A percentile compares a stretch with the other conserved stretches of the same genome.
phyloP scores from a whole-genome alignment of 2,888 invertebrate species.

The Erebia ligea region DNA sequence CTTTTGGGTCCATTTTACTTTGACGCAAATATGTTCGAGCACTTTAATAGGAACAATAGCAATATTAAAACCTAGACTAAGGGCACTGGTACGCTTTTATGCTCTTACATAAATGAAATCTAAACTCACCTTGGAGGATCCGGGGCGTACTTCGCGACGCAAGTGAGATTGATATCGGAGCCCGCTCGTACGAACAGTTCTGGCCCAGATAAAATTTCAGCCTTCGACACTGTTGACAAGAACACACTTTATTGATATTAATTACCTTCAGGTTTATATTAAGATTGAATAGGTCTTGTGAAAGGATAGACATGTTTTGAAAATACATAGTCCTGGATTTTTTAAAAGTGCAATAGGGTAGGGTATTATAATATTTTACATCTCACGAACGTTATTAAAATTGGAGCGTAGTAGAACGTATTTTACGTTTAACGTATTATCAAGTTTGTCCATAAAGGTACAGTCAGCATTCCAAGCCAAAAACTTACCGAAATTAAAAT shows the following conservation, averaged over 20 bases:
- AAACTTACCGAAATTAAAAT: too few relatives aligned
- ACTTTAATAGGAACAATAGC: too few relatives aligned
- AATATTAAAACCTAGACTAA: too few relatives aligned
- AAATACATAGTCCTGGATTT: background rate
- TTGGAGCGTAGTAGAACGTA: background rate
- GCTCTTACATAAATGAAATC: slow-evolving; percentile 33
- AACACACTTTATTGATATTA: slow-evolving; percentile 41
- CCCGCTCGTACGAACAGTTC: slow-evolving; percentile 95
- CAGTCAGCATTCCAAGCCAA: too few relatives aligned
- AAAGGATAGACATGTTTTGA: slow-evolving; percentile 8
- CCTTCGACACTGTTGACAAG: slow-evolving; percentile 89
- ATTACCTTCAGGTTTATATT: slow-evolving; percentile 7
- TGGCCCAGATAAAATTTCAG: slow-evolving; percentile 92
- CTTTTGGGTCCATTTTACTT: too few relatives aligned
- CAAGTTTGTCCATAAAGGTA: too few relatives aligned
- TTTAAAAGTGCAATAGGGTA: too few relatives aligned
- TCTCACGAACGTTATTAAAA: background rate
- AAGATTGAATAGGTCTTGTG: slow-evolving; percentile 11
- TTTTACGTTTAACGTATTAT: too few relatives aligned
- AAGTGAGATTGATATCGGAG: slow-evolving; percentile 95
- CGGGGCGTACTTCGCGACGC: slow-evolving; percentile 92
- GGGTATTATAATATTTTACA: background rate
- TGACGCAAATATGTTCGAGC: too few relatives aligned
- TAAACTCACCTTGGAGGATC: slow-evolving; percentile 88
- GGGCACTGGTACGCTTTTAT: slow-evolving; percentile 3